Percentiles rank a stretch among this genome's conserved stretches.
phyloP scores from a whole-genome alignment of 2,797 vertebrate genomes.

The Danio tinwini region DNA sequence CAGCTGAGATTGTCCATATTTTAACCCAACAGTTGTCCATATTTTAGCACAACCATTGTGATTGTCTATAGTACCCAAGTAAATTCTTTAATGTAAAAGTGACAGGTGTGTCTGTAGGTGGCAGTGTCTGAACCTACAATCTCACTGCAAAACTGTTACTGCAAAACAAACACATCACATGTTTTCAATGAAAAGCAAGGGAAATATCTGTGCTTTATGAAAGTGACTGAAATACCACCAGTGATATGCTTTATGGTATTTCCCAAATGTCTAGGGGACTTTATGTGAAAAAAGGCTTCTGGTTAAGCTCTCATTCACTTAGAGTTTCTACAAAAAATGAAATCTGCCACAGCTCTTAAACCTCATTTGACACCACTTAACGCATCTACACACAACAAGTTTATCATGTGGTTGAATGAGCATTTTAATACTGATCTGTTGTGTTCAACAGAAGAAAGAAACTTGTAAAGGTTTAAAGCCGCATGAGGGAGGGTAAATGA shows the following conservation, averaged over 20 bases:
- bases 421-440: not conserved
- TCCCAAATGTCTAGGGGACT: not conserved
- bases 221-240: slow-evolving; percentile 36
- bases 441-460: no score
- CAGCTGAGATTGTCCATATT: no score
- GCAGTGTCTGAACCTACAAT: slow-evolving; percentile 21
- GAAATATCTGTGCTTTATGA: slow-evolving; percentile 10
- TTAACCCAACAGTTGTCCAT: no score
- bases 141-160: slow-evolving; percentile 34
- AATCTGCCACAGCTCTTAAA: not conserved
- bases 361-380: not conserved
- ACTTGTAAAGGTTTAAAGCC: no score
- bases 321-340: not conserved
- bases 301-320: slow-evolving; percentile 1
- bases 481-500: no score
- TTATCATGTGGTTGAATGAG: not conserved
- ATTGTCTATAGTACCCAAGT: no score
- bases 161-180: slow-evolving; percentile 37
- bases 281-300: not conserved
- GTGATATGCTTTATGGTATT: not conserved
- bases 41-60: no score
- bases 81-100: no score
- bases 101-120: slow-evolving; percentile 46
- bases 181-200: slow-evolving; percentile 35
- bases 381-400: no score